These are phyloP conservation scores for Sorex fumeus DNA, from an alignment of 2,113 vertebrate species.

Conservation along the genomic window DNA sequence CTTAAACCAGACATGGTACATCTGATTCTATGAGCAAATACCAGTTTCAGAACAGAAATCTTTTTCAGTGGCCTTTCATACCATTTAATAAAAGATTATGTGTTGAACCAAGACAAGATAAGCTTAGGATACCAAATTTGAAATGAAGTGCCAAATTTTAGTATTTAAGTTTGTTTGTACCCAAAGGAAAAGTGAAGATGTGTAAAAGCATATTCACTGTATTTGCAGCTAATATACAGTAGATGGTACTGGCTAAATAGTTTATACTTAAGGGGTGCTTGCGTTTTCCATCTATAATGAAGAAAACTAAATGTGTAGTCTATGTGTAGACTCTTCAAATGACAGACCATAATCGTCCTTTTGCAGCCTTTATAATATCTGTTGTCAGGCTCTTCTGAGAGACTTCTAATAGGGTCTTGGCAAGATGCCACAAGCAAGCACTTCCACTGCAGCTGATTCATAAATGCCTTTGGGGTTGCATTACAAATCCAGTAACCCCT, in stretches of 20 bases:
- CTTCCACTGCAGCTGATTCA: conserved; percentile 72
- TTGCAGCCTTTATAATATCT: conserved; percentile 80
- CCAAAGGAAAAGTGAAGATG: background rate
- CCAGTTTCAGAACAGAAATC: background rate
- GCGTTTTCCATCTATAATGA: conserved; percentile 72
- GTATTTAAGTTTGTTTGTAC: conserved; percentile 39
- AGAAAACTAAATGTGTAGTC: conserved; percentile 81
- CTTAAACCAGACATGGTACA: background rate
- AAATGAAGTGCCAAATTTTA: conserved; percentile 15
- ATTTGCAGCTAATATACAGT: conserved; percentile 48
- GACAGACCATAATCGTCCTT: conserved; percentile 77
- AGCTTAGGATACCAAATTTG: background rate
- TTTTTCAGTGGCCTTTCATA: background rate
- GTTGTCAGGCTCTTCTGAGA: conserved; percentile 83
- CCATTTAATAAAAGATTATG: conserved; percentile 41
- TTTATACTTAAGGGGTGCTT: conserved; percentile 70
- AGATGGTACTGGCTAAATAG: conserved; percentile 54
- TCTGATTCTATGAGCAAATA: conserved; percentile 25
- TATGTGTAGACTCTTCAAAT: conserved; percentile 73
- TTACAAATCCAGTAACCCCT: conserved; percentile 79
- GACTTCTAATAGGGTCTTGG: conserved; percentile 79
- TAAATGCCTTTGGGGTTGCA: conserved; percentile 80
- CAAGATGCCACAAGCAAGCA: conserved; percentile 71
- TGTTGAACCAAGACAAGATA: background rate
- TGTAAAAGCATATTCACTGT: background rate